These are phyloP conservation scores for Phrynosoma blainvillii DNA, from an alignment of 2,113 vertebrate species.

Conservation along the genomic window DNA sequence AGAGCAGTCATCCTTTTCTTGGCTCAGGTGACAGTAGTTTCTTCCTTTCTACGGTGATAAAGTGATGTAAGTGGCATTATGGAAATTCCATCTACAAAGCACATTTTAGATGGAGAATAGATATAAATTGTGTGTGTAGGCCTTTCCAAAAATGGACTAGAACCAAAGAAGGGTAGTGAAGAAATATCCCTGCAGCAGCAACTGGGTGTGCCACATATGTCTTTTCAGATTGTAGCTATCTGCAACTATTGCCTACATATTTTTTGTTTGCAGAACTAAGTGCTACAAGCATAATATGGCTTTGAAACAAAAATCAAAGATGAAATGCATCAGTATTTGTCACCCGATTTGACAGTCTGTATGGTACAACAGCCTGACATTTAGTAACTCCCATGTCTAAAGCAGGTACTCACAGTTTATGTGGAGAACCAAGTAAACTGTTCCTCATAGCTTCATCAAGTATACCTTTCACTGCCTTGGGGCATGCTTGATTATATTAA, in stretches of 20 bases:
- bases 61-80: neutral
- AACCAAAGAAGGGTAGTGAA: neutral
- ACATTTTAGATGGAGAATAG: neutral
- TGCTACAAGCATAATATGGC: neutral
- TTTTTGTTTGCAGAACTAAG: neutral
- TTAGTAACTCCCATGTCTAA: neutral
- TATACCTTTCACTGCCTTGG: neutral
- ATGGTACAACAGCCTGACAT: neutral
- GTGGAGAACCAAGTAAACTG: neutral
- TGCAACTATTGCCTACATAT: neutral
- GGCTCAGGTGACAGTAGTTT: neutral
- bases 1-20: conserved; percentile 4
- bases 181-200: neutral
- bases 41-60: neutral
- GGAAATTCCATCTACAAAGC: neutral
- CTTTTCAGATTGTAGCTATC: neutral
- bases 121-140: neutral
- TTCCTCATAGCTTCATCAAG: neutral
- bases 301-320: neutral
- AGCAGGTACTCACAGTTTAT: neutral
- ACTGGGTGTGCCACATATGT: neutral
- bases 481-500: rapidly evolving
- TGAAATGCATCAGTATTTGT: neutral
- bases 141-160: neutral
- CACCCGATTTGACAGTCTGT: neutral